Evolutionary conservation across 2,113 vertebrate species (phyloP).

Genomic region (Cephalopterus ornatus): DNA sequence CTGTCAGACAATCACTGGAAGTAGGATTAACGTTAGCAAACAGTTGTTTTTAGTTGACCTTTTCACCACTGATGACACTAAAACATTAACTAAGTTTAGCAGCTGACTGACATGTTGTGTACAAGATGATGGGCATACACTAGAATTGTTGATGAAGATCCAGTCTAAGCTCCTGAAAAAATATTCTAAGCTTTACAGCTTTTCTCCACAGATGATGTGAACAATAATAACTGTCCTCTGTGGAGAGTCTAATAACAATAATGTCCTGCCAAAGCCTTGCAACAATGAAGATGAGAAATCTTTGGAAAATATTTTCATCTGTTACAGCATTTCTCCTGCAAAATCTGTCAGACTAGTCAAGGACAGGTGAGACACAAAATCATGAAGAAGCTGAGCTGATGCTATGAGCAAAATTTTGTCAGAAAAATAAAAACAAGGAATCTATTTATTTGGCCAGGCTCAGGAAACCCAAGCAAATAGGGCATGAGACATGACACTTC

Average conservation of each 20-base stretch:
- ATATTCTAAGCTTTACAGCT: not conserved
- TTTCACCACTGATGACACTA: not conserved
- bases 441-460: not conserved
- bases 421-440: not conserved
- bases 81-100: slow-evolving; percentile 16
- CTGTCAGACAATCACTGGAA: not conserved
- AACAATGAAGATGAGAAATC: not conserved
- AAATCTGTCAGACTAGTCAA: not conserved
- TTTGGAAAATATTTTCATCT: not conserved
- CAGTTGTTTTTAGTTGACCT: not conserved
- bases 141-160: not conserved
- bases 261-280: not conserved
- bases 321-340: not conserved
- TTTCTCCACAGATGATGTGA: not conserved
- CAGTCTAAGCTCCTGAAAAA: not conserved
- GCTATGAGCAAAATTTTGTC: not conserved
- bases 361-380: not conserved
- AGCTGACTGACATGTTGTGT: not conserved
- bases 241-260: not conserved
- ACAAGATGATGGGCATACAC: not conserved
- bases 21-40: not conserved
- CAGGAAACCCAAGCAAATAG: not conserved
- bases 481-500: not conserved
- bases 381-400: not conserved
- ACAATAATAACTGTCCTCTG: not conserved